Evolutionary conservation across 2,888 invertebrate species (phyloP).

Genomic region (Archaeoteleia sp.): DNA sequence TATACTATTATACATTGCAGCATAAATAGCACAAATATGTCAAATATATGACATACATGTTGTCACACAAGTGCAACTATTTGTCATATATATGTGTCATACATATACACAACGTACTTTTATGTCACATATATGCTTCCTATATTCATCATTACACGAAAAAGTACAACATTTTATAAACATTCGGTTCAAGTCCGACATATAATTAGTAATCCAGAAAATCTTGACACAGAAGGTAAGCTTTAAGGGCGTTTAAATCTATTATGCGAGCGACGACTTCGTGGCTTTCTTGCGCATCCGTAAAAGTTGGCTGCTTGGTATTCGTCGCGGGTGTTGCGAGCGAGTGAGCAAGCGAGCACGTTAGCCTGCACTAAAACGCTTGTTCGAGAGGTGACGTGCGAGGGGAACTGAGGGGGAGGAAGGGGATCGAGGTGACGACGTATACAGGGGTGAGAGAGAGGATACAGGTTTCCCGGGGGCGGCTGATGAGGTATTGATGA

Average conservation of each 20-base stretch:
- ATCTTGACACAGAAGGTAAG: conserved; percentile 3
- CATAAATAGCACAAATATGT: too few species aligned
- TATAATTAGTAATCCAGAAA: too few species aligned
- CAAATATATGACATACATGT: too few species aligned
- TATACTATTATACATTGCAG: too few species aligned
- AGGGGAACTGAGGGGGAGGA: conserved; percentile 17
- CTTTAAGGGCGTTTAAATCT: conserved; percentile 31
- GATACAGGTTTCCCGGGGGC: conserved; percentile 74
- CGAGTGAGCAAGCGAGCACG: conserved; percentile 38
- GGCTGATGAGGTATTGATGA: conserved; percentile 81
- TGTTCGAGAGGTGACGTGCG: conserved; percentile 11
- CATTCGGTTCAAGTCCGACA: too few species aligned
- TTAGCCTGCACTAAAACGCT: too few species aligned
- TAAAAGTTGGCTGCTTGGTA: conserved; percentile 55
- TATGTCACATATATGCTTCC: too few species aligned
- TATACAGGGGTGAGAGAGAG: conserved; percentile 46
- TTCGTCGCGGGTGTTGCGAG: conserved; percentile 49
- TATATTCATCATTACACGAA: too few species aligned
- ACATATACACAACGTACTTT: too few species aligned
- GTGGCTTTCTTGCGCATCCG: conserved; percentile 44
- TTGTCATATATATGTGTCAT: too few species aligned
- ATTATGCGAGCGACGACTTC: conserved; percentile 39
- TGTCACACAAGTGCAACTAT: too few species aligned
- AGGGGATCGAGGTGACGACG: conserved; percentile 39
- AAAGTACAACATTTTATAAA: too few species aligned